These are phyloP conservation scores for Campoletis sonorensis DNA, from an alignment of 1,140 invertebrate species.

Conservation along the genomic window DNA sequence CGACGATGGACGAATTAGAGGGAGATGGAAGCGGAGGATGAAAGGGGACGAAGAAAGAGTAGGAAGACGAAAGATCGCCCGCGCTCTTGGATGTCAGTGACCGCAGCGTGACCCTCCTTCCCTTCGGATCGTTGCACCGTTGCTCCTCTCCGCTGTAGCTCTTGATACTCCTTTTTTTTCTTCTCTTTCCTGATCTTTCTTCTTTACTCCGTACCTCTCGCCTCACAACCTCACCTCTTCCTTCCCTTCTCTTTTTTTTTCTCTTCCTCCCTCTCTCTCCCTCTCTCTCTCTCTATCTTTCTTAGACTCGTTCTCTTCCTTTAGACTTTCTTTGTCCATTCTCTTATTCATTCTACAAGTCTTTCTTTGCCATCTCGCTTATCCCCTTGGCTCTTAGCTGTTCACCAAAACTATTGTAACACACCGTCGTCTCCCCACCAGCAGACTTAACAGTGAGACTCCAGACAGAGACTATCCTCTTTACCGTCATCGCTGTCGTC, in stretches of 20 bases:
- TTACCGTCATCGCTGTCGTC: constrained; percentile 13
- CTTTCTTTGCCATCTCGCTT: constrained; percentile 33
- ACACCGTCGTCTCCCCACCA: constrained; percentile 46
- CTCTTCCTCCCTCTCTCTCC: constrained; percentile 43
- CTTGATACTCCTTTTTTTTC: constrained; percentile 39
- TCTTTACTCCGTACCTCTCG: neutral
- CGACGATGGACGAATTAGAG: constrained; percentile 20
- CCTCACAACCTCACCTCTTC: constrained; percentile 33
- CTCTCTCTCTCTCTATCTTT: constrained; percentile 11
- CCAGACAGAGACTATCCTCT: constrained; percentile 38
- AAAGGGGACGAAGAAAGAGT: constrained; percentile 35
- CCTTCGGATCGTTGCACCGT: constrained; percentile 65
- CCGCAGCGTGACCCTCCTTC: constrained; percentile 68
- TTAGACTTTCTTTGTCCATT: constrained; percentile 44
- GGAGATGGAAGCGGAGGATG: neutral
- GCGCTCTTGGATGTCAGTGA: constrained; percentile 67
- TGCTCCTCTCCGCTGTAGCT: constrained; percentile 25
- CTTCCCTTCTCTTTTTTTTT: constrained; percentile 9
- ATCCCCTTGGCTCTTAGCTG: constrained; percentile 48
- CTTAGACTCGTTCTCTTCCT: constrained; percentile 48
- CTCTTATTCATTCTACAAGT: constrained; percentile 46
- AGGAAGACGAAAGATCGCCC: constrained; percentile 53
- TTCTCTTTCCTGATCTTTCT: constrained; percentile 40
- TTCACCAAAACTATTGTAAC: constrained; percentile 55
- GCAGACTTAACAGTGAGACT: constrained; percentile 38